A percentile compares a stretch with the other conserved stretches of the same genome.
Evolutionary conservation across 2,888 invertebrate genomes (phyloP).

Genomic region (Dysmachus trigonus): DNA sequence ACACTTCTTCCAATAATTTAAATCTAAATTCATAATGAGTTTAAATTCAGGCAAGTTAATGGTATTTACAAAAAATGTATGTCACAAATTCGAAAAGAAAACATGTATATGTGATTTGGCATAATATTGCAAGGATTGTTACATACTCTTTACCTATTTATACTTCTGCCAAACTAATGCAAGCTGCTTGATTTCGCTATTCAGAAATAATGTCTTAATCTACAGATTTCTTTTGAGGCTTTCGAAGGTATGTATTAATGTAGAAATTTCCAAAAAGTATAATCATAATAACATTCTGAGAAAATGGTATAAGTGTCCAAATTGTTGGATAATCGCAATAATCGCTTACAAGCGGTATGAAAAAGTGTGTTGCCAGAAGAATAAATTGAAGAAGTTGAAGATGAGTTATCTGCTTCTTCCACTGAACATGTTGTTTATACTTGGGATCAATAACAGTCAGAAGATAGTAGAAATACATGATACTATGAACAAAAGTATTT

Average conservation of each 20-base stretch:
- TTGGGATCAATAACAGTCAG: slow-evolving; percentile 76
- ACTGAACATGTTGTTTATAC: slow-evolving; percentile 77
- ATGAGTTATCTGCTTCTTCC: slow-evolving; percentile 87
- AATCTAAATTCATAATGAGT: too few relatives aligned
- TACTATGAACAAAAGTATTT: slow-evolving; percentile 78
- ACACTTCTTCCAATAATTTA: too few relatives aligned
- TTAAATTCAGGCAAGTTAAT: too few relatives aligned
- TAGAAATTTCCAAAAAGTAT: slow-evolving; percentile 75
- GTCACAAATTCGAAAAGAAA: too few relatives aligned
- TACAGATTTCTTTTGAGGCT: slow-evolving; percentile 49
- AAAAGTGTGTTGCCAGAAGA: slow-evolving; percentile 59
- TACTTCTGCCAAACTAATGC: not conserved
- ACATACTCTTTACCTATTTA: not conserved
- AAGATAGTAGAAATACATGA: slow-evolving; percentile 88
- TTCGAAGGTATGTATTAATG: slow-evolving; percentile 69
- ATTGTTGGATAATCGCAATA: slow-evolving; percentile 71
- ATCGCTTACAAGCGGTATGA: slow-evolving; percentile 62
- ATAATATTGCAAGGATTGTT: not conserved
- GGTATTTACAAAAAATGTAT: too few relatives aligned
- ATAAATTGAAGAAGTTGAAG: slow-evolving; percentile 82
- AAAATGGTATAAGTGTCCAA: slow-evolving; percentile 67
- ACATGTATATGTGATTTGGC: too few relatives aligned
- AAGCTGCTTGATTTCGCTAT: not conserved
- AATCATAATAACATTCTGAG: slow-evolving; percentile 74
- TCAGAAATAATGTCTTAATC: not conserved